Evolutionary conservation across 2,113 vertebrate genomes (phyloP).

Genomic region (Anhinga anhinga): DNA sequence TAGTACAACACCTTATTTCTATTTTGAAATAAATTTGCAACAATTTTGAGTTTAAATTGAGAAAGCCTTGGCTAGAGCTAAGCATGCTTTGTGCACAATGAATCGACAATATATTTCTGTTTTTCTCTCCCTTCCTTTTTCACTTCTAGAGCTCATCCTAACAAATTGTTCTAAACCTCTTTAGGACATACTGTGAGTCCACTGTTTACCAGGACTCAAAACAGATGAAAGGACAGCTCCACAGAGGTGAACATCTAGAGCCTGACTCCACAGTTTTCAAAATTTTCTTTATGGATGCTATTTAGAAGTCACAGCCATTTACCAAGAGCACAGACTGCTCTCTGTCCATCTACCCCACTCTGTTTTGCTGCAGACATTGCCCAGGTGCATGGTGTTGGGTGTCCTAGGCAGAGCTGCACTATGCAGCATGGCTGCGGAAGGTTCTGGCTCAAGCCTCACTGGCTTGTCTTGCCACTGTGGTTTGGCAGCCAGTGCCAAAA

Average conservation of each 20-base stretch:
- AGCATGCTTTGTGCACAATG: neutral
- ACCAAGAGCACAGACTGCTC: neutral
- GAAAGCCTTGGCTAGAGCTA: neutral
- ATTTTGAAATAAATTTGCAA: neutral
- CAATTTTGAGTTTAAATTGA: neutral
- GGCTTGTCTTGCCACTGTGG: neutral
- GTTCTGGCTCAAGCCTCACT: neutral
- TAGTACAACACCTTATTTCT: neutral
- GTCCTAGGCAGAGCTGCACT: neutral
- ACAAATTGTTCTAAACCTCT: neutral
- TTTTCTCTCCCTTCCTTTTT: neutral
- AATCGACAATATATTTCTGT: neutral
- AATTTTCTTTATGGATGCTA: neutral
- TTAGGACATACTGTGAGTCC: neutral
- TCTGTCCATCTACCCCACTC: neutral
- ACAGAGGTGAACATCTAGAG: neutral
- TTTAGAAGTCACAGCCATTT: neutral
- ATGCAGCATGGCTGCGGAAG: neutral
- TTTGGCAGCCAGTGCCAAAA: neutral
- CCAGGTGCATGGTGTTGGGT: rapidly evolving
- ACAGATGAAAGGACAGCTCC: neutral
- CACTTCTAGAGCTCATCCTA: neutral
- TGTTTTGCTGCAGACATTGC: neutral
- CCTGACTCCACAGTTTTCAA: neutral
- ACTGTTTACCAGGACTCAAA: neutral